Conservation (phyloP, 1,140 invertebrate species). For the Ptiloglossa arizonensis region DNA sequence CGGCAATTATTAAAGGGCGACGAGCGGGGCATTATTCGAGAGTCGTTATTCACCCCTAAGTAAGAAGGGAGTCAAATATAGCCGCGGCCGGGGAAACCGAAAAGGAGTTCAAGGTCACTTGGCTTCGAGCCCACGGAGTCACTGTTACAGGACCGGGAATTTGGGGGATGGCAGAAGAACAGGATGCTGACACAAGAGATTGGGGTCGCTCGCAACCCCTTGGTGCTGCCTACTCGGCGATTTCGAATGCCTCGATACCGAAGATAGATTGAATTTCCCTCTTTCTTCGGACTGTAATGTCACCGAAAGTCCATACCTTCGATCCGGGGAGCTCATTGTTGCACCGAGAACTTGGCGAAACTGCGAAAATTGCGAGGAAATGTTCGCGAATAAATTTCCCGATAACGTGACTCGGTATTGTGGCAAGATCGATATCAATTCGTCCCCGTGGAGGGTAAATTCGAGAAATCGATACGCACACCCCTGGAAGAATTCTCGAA, state of each 20-base stretch:
- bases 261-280: constrained; percentile 29
- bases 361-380: too few species aligned
- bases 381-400: too few species aligned
- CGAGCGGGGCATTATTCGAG: constrained; percentile 57
- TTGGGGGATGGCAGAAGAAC: constrained; percentile 24
- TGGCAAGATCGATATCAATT: too few species aligned
- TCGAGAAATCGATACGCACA: too few species aligned
- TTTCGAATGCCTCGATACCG: neutral
- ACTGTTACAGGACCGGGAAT: constrained; percentile 19
- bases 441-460: too few species aligned
- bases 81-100: constrained; percentile 35
- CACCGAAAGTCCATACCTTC: constrained; percentile 1
- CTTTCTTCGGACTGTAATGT: neutral
- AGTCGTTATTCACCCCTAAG: constrained; percentile 57
- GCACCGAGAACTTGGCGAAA: neutral
- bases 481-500: too few species aligned
- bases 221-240: constrained; percentile 20
- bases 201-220: constrained; percentile 42
- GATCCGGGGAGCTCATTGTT: neutral
- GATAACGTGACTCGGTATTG: too few species aligned
- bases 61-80: constrained; percentile 62
- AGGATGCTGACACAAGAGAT: constrained; percentile 67
- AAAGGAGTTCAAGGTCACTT: constrained; percentile 71
- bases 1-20: constrained; percentile 56
- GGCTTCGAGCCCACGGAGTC: constrained; percentile 60